Evolutionary conservation across 2,797 vertebrate genomes (phyloP).

Genomic region (Tapirus indicus): DNA sequence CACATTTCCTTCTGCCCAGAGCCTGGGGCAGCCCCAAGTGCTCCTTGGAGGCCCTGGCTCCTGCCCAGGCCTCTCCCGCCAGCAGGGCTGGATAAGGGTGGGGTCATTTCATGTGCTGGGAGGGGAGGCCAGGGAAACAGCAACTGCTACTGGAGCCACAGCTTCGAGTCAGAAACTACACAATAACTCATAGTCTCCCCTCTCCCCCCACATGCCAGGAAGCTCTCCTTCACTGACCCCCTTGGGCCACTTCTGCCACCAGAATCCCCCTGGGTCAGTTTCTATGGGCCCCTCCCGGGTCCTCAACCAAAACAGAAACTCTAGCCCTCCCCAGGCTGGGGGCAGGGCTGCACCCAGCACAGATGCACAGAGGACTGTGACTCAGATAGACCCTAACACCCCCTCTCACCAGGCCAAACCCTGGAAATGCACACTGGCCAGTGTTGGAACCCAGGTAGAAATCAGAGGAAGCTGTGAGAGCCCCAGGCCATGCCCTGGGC

Average conservation of each 20-base stretch:
- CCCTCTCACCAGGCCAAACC: background rate
- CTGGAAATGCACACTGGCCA: background rate
- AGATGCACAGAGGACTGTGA: background rate
- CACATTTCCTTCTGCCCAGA: constrained; percentile 73
- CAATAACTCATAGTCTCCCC: background rate
- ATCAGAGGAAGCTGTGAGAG: background rate
- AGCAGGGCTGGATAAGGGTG: constrained; percentile 12
- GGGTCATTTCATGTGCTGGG: constrained; percentile 42
- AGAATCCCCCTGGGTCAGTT: background rate
- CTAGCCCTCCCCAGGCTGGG: background rate
- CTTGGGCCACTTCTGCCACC: background rate
- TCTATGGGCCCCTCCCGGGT: background rate
- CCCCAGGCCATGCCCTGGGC: background rate
- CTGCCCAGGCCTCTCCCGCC: constrained; percentile 34
- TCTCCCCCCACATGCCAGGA: background rate
- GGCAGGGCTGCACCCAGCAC: background rate
- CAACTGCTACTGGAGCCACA: background rate
- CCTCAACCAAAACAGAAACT: background rate
- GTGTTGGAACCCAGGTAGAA: background rate
- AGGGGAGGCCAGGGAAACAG: background rate
- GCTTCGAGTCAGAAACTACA: constrained; percentile 10
- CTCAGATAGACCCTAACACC: background rate
- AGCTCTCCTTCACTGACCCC: background rate
- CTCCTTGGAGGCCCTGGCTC: constrained; percentile 51
- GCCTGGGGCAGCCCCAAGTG: constrained; percentile 73